These are phyloP conservation scores for Peromyscus nudipes DNA, from an alignment of 2,797 vertebrate species.

Conservation along the genomic window DNA sequence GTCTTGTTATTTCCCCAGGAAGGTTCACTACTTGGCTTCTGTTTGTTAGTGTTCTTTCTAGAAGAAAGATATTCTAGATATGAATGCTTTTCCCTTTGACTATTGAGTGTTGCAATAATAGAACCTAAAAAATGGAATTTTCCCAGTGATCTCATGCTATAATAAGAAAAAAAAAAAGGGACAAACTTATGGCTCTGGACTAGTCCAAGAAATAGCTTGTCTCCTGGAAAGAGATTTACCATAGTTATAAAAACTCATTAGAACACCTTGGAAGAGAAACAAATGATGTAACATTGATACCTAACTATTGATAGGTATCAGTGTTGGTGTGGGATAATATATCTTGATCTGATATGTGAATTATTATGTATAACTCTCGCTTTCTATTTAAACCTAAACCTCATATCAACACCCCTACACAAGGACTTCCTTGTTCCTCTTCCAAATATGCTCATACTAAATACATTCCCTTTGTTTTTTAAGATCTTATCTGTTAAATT, in stretches of 20 bases:
- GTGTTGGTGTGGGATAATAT: background rate
- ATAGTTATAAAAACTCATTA: background rate
- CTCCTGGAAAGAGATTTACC: background rate
- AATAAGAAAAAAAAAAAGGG: background rate
- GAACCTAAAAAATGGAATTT: background rate
- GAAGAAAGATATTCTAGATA: background rate
- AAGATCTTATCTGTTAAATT: background rate
- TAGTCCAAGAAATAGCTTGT: background rate
- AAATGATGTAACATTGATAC: no score
- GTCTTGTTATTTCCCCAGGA: background rate
- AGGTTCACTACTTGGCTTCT: background rate
- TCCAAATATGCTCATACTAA: background rate
- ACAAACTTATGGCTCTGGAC: background rate
- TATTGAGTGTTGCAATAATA: background rate
- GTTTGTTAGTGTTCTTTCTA: background rate
- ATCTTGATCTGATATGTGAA: background rate
- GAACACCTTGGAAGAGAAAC: background rate
- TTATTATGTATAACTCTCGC: background rate
- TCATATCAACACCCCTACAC: background rate
- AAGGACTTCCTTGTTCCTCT: background rate
- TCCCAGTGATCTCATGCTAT: no score
- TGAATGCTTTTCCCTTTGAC: background rate
- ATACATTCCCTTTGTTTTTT: background rate
- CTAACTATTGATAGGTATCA: background rate
- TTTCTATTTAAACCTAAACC: background rate